Base-by-base conservation (phyloP, 2,113 vertebrate genomes). In the Corythaeola cristata region DNA sequence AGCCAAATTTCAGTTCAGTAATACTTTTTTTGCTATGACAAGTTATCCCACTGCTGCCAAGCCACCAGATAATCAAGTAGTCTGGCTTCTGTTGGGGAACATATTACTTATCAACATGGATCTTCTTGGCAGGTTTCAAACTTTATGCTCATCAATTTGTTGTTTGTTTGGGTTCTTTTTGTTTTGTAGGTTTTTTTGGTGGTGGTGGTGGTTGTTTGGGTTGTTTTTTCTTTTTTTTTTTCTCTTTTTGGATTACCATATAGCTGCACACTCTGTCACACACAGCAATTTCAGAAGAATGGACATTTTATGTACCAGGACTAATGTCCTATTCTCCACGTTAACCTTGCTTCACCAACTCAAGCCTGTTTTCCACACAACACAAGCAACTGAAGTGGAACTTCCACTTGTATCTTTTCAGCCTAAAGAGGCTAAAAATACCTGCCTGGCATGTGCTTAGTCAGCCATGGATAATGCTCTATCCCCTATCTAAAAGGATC, bases 281-380 rank as follows among this genome's bases (percentile, higher is more conserved):
- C 20, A 71, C 0, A 83, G 58, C 16, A 45, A 84, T 77, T 93
- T 85, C 69, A 67, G 30, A 52, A 71, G 69, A 86, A 86, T 33
- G 60, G 83, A 62, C 72, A 52, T 85, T 88, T 92, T 83, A 58
- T 69, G 77, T 82, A 69, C 47, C 69, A 67, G 47, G 60, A 85
- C 66, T 59, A 47, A 87, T 15, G 52, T 30, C 60, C 8, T 3
- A 64, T 39, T 95, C 49, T 44, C 74, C 47, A 82, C 56, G 60
- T 68, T 89, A 91, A 87, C 71, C 26, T 45, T 87, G 84, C 77
- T 73, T 89, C 87, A 94, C 39, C 73, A 91, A 15, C 62, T 89
- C 85, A 75, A 72, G 76, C 44, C 69, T 81, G 44, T 56, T 89
- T 84, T 87, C 81, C 60, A 82, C 19, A 72, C 33, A 89, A 92